phyloP scores from a whole-genome alignment of 2,888 invertebrate species.

The Polyploca ridens region DNA sequence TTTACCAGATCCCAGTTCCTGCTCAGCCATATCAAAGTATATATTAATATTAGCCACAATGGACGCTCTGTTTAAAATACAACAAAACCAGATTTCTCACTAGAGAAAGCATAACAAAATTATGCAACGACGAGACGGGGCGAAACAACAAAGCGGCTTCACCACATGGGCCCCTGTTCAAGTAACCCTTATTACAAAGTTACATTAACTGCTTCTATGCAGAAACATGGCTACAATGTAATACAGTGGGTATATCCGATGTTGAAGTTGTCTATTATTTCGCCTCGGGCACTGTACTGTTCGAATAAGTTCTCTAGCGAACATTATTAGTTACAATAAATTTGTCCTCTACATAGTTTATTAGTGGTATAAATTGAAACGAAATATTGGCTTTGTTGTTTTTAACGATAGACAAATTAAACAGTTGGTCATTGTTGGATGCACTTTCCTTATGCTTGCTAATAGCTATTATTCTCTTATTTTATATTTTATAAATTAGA shows the following conservation, averaged over 20 bases:
- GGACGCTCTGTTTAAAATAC: slow-evolving; percentile 20
- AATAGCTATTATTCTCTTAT: neutral
- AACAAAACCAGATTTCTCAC: slow-evolving; percentile 60
- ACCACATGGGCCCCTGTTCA: slow-evolving; percentile 47
- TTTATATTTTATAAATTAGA: neutral
- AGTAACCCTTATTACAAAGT: slow-evolving; percentile 75
- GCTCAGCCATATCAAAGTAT: slow-evolving; percentile 4
- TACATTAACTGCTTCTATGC: slow-evolving; percentile 66
- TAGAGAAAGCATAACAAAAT: slow-evolving; percentile 70
- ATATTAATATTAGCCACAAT: slow-evolving; percentile 17
- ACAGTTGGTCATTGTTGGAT: neutral
- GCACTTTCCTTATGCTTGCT: neutral
- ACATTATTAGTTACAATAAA: slow-evolving; percentile 11
- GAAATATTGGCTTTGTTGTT: neutral
- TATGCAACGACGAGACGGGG: slow-evolving; percentile 57
- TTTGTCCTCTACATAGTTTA: slow-evolving; percentile 6
- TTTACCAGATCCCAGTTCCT: neutral
- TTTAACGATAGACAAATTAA: neutral
- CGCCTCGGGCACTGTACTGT: slow-evolving; percentile 48
- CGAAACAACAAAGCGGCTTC: slow-evolving; percentile 52
- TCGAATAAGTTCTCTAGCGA: slow-evolving; percentile 34
- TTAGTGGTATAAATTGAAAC: slow-evolving; percentile 2
- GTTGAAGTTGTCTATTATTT: slow-evolving; percentile 66
- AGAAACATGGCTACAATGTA: slow-evolving; percentile 40
- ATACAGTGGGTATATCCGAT: slow-evolving; percentile 42